Percentiles rank a stretch among this genome's conserved stretches.
phyloP scores from a whole-genome alignment of 2,113 vertebrate genomes.

The Scomber scombrus region DNA sequence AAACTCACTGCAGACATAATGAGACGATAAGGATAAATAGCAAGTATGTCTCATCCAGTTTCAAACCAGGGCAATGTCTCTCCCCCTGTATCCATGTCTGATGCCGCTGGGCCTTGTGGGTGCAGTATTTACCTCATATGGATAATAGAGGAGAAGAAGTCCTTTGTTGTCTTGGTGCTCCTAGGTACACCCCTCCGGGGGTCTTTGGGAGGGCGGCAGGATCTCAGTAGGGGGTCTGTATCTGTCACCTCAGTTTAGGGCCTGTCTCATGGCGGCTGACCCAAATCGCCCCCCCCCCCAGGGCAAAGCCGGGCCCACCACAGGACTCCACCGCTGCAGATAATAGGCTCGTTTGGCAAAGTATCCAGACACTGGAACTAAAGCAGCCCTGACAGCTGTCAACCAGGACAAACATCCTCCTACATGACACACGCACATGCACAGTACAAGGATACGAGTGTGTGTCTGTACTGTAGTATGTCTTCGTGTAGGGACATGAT shows the following conservation, averaged over 20 bases:
- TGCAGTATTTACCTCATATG: slow-evolving; percentile 21
- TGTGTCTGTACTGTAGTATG: neutral
- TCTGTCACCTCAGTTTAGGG: slow-evolving; percentile 81
- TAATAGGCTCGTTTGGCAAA: slow-evolving; percentile 80
- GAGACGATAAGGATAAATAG: slow-evolving; percentile 26
- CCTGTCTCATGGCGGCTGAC: slow-evolving; percentile 70
- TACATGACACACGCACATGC: slow-evolving; percentile 42
- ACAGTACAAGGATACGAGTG: slow-evolving; percentile 1
- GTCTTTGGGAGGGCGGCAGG: slow-evolving; percentile 44
- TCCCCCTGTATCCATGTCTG: slow-evolving; percentile 4
- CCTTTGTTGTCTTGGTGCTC: slow-evolving; percentile 62
- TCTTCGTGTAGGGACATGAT: neutral
- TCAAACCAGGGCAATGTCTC: slow-evolving; percentile 25
- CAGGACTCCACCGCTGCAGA: slow-evolving; percentile 50
- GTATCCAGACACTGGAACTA: slow-evolving; percentile 71
- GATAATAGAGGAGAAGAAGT: slow-evolving; percentile 28
- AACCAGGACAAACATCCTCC: slow-evolving; percentile 66
- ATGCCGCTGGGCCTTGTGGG: slow-evolving; percentile 29
- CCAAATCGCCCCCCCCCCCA: slow-evolving; percentile 68
- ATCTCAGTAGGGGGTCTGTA: slow-evolving; percentile 67
- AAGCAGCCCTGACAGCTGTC: slow-evolving; percentile 85
- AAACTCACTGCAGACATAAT: slow-evolving; percentile 21
- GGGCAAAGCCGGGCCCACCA: slow-evolving; percentile 45
- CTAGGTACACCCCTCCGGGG: slow-evolving; percentile 41
- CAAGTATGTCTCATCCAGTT: neutral